Conservation (phyloP, 2,888 invertebrate species). For the Melieria picta region DNA sequence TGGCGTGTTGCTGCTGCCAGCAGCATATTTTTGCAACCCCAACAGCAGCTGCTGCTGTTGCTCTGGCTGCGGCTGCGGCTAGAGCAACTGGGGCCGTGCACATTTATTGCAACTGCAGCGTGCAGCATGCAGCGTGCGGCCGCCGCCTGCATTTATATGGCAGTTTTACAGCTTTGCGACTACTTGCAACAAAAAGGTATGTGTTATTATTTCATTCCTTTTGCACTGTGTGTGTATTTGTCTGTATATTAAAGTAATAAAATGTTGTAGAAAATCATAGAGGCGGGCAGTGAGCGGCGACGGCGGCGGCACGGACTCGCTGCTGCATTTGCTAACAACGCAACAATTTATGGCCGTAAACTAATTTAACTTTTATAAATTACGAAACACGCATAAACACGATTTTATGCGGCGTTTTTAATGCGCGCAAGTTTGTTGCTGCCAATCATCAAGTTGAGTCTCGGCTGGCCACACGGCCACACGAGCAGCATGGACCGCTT, state of each 20-base stretch:
- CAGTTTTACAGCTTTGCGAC: slow-evolving; percentile 26
- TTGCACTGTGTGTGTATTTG: too few relatives aligned
- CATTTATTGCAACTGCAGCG: slow-evolving; percentile 35
- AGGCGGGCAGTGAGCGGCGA: too few relatives aligned
- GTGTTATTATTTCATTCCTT: slow-evolving; percentile 8
- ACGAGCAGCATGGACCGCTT: background rate
- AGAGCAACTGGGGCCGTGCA: slow-evolving; percentile 12
- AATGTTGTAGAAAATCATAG: background rate
- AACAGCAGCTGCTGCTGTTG: background rate
- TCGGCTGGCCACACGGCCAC: slow-evolving; percentile 16
- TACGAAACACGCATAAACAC: slow-evolving; percentile 49
- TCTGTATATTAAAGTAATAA: slow-evolving; percentile 24
- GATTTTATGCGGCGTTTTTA: slow-evolving; percentile 39
- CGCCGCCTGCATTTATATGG: slow-evolving; percentile 21
- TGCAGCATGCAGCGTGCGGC: background rate
- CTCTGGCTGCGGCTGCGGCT: background rate
- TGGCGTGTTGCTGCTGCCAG: slow-evolving; percentile 5
- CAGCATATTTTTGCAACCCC: background rate
- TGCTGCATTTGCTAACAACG: slow-evolving; percentile 30
- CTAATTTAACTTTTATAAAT: slow-evolving; percentile 49
- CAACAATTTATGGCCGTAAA: slow-evolving; percentile 38
- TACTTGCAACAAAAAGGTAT: background rate
- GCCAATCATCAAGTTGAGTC: background rate
- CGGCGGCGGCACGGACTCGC: background rate
- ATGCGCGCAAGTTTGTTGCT: slow-evolving; percentile 29